Base-by-base conservation (phyloP, 2,113 vertebrate genomes). In the Calyptommatus sinebrachiatus region DNA sequence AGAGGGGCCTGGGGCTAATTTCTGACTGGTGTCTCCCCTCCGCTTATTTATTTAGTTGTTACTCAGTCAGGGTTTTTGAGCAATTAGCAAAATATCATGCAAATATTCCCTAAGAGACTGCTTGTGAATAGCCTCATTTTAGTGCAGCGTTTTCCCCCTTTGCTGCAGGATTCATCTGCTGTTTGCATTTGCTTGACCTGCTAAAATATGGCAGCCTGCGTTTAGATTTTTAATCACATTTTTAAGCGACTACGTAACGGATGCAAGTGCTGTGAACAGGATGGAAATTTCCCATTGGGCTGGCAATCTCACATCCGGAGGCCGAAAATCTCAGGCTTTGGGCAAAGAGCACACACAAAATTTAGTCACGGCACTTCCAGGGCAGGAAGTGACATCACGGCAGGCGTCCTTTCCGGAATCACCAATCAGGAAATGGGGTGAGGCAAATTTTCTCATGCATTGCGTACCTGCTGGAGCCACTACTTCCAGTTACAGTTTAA, bases 51-150 rank as follows among this genome's bases (percentile, higher is more conserved):
- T 90, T 95, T 94, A 91, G 91, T 91, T 73, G 50, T 85, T 92
- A 78, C 85, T 70, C 79, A 92, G 88, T 93, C 88, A 92, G 86
- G 35, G 89, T 94, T 95, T 95, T 91, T 83, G 88, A 94, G 90
- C 87, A 94, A 95, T 95, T 95, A 94, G 91, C 89, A 88, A 94
- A 93, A 92, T 94, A 95, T 92, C 93, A 93, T 94, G 91, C 94
- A 94, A 95, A 94, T 94, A 94, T 93, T 94, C 94, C 93, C 93
- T 91, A 86, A 91, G 91, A 94, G 94, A 90, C 90, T 94, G 85
- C 89, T 93, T 91, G 92, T 89, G 90, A 91, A 92, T 92, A 93
- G 91, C 85, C 94, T 91, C 81, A 92, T 92, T 92, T 95, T 90
- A 61, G 5, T 80, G 84, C 87, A 94, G 91, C 90, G 89, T 94